Evolutionary conservation across 64 coral and sea anemone species (phyloP), one percentile per base, ranked within the genome.

Genomic region (Trachythela sp.): DNA sequence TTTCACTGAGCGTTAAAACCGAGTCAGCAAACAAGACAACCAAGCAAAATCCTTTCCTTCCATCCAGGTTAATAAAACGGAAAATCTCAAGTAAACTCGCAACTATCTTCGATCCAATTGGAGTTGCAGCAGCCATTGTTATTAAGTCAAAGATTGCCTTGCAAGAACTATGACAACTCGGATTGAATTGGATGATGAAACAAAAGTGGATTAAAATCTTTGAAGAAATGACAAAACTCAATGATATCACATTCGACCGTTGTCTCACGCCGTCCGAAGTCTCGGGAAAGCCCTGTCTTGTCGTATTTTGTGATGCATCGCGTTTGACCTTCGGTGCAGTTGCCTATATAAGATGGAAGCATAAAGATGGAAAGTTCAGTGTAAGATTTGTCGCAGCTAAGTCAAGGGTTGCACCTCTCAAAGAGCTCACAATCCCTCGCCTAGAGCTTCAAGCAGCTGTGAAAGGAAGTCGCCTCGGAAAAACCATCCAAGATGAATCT

Each of bases 351-450:
- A n/a, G n/a, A n/a, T n/a, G n/a, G n/a, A n/a, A n/a, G n/a, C n/a
- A n/a, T n/a, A n/a, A n/a, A n/a, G n/a, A n/a, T n/a, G n/a, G n/a
- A n/a, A n/a, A n/a, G n/a, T n/a, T n/a, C n/a, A 70, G 85, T 75
- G 92, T 89, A 42, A 85, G 39, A n/a, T 94, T 90, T 40, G 51
- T 94, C 0, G 71, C 84, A n/a, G 88, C 88, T 22, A 93, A 90
- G 49, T 87, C 85, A 36, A 94, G 88, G 89, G 88, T 93, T 80
- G 88, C 92, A 36, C 92, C 92, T 32, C 31, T 90, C 7, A 93
- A 87, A 40, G 48, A 90, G 42, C 70, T 90, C 26, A 93, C 84
- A 1, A 93, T 93, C 14, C 92, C 88, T 2, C 68, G 84, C 33
- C 72, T 93, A 13, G 88, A 93, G 36, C 38, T 93, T 45, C 92